Evolutionary conservation across 2,888 invertebrate species (phyloP), one percentile per base, ranked within the genome.

Genomic region (Ennomos fuscantarius): DNA sequence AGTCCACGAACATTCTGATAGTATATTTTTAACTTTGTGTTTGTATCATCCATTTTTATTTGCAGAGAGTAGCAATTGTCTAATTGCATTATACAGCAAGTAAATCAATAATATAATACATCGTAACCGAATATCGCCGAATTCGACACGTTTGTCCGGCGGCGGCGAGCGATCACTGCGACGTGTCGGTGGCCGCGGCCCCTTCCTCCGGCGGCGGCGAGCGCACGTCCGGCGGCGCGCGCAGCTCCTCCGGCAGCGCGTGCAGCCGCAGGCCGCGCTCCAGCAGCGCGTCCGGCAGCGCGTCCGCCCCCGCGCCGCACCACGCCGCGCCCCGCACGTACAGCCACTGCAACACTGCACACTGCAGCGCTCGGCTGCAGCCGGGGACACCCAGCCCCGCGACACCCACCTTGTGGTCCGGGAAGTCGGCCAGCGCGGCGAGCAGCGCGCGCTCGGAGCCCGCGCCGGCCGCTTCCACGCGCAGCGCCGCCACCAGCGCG

Each of bases 221-320:
- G 61, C 44, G 36, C 10, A 12, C 3, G 31, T 15, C 35, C n/a
- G 11, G 37, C 32, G 43, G 32, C 13, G 24, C 41, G 39, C n/a
- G 74, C 73, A 97, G 91, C 85, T 97, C 97, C 81, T 96, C 96
- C 0, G 95, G 95, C 42, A 96, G 94, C 42, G 96, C 94, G 82
- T 96, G 96, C 70, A 95, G 90, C 50, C 96, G 92, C 60, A 96
- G 86, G 75, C 95, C 94, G 74, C 96, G 95, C 78, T 96, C 96
- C 50, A 95, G 94, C 74, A 96, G 93, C 55, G 95, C 87, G 87
- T 96, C 96, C 73, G 95, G 95, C 66, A 96, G 93, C 86, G 95
- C 95, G 0, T 93, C 89, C 62, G 95, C 82, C 72, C 95, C 94
- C 60, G 93, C 34, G 94, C 72, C 69, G 66, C 76, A 67, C 75